phyloP scores from a whole-genome alignment of 2,888 invertebrate genomes.

The Andrena bucephala region DNA sequence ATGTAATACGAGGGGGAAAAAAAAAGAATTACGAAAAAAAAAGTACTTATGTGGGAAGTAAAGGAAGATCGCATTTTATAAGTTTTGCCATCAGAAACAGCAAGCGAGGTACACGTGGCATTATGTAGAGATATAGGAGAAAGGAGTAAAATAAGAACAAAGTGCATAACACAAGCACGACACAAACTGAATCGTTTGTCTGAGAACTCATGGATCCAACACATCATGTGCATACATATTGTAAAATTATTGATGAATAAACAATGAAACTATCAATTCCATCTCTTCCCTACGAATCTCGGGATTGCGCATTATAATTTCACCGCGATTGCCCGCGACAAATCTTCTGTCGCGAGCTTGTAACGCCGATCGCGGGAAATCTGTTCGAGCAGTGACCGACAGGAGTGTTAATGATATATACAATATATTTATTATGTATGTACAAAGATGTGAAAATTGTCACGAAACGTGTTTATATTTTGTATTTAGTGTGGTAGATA shows the following conservation, averaged over 20 bases:
- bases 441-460: slow-evolving; percentile 72
- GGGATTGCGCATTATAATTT: slow-evolving; percentile 21
- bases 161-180: slow-evolving; percentile 72
- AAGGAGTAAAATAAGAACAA: slow-evolving; percentile 66
- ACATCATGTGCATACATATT: slow-evolving; percentile 79
- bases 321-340: slow-evolving; percentile 14
- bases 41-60: slow-evolving; percentile 59
- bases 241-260: slow-evolving; percentile 83
- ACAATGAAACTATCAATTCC: slow-evolving; percentile 75
- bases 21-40: slow-evolving; percentile 54
- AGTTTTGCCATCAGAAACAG: slow-evolving; percentile 74
- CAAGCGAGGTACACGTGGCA: slow-evolving; percentile 75
- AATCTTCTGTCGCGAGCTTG: not conserved
- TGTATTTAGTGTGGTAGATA: slow-evolving; percentile 61
- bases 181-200: slow-evolving; percentile 73
- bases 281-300: slow-evolving; percentile 44
- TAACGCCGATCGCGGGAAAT: too few relatives aligned
- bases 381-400: not conserved
- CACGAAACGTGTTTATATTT: slow-evolving; percentile 51
- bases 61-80: slow-evolving; percentile 70
- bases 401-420: slow-evolving; percentile 43
- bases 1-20: slow-evolving; percentile 49
- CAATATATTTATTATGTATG: slow-evolving; percentile 71
- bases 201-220: slow-evolving; percentile 75
- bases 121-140: slow-evolving; percentile 73